These are phyloP conservation scores for Pecten maximus DNA, from an alignment of 2,888 invertebrate genomes.

Conservation along the genomic window DNA sequence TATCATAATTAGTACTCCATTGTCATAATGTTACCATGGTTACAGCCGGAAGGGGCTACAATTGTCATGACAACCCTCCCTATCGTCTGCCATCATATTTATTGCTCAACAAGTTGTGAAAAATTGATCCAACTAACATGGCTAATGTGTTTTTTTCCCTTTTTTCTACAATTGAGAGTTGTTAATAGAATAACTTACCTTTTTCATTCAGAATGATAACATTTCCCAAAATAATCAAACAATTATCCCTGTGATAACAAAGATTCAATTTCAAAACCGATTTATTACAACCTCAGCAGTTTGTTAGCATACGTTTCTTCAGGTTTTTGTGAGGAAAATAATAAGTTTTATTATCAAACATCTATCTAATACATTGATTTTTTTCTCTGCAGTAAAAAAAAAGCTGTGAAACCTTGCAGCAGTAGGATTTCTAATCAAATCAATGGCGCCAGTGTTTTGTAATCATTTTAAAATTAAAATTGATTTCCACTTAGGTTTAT, in stretches of 20 bases:
- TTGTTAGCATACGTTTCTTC: too few species aligned
- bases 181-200: not conserved
- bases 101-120: conserved; percentile 19
- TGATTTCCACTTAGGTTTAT: conserved; percentile 20
- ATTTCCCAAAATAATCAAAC: not conserved
- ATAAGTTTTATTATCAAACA: too few species aligned
- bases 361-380: too few species aligned
- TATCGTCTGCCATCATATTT: conserved; percentile 18
- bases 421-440: not conserved
- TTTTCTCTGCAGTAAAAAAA: too few species aligned
- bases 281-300: too few species aligned
- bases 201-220: not conserved
- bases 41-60: not conserved
- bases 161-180: not conserved
- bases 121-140: not conserved
- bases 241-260: not conserved
- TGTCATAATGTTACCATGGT: not conserved
- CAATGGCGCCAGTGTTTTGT: not conserved
- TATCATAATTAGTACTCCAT: conserved; percentile 3
- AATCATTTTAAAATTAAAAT: not conserved
- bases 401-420: not conserved
- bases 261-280: not conserved
- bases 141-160: not conserved
- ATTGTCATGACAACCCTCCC: not conserved
- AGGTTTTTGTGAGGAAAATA: too few species aligned